Percentiles rank a stretch among this genome's conserved stretches.
These are phyloP conservation scores for Catocala fraxini DNA, from an alignment of 2,888 invertebrate genomes.

Conservation along the genomic window DNA sequence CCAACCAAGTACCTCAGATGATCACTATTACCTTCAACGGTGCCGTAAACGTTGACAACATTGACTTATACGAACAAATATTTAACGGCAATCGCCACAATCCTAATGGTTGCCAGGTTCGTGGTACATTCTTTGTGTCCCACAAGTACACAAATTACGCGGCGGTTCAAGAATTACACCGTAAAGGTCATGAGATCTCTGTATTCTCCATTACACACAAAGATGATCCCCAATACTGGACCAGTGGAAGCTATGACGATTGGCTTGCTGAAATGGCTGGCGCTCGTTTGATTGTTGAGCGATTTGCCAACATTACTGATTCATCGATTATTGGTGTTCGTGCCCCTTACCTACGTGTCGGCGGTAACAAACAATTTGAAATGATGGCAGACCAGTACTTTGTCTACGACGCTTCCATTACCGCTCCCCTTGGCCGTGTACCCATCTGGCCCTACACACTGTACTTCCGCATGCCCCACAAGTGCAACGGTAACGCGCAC, in stretches of 20 bases:
- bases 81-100: slow-evolving; percentile 95
- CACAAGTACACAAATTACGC: slow-evolving; percentile 98
- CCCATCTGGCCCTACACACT: slow-evolving; percentile 99
- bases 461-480: slow-evolving; percentile 98
- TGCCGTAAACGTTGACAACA: slow-evolving; percentile 97
- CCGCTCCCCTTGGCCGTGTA: slow-evolving; percentile 95
- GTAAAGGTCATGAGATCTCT: slow-evolving; percentile 96
- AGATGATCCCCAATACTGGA: slow-evolving; percentile 97
- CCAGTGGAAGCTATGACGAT: slow-evolving; percentile 94
- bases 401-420: slow-evolving; percentile 97
- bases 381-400: slow-evolving; percentile 99
- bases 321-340: slow-evolving; percentile 96
- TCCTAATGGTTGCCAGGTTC: slow-evolving; percentile 96
- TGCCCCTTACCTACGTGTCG: slow-evolving; percentile 96
- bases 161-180: slow-evolving; percentile 95
- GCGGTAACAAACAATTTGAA: slow-evolving; percentile 98
- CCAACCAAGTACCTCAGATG: slow-evolving; percentile 96
- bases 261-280: slow-evolving; percentile 99
- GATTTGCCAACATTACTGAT: slow-evolving; percentile 97
- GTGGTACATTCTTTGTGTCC: slow-evolving; percentile 96
- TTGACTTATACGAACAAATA: slow-evolving; percentile 96
- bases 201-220: slow-evolving; percentile 97
- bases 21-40: slow-evolving; percentile 97
- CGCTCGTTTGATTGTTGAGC: slow-evolving; percentile 94
- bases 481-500: slow-evolving; percentile 97